A percentile compares a stretch with the other conserved stretches of the same genome.
Evolutionary conservation across 2,888 invertebrate genomes (phyloP).

Genomic region (Diarsia brunnea): DNA sequence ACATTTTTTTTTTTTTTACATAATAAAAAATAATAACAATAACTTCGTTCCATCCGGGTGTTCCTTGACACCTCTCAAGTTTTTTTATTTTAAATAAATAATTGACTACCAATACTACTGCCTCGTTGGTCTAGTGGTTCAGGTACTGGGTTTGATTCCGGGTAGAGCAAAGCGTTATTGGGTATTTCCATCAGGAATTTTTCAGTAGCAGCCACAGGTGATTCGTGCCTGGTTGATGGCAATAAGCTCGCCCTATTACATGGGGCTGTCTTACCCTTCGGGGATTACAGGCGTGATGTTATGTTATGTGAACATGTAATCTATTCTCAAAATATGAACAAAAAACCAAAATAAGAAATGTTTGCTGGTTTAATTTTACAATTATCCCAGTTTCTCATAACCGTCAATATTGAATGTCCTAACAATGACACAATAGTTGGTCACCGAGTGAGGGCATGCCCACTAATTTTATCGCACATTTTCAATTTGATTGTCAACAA

Average conservation of each 20-base stretch:
- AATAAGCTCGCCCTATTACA: too few relatives aligned
- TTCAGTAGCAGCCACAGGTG: too few relatives aligned
- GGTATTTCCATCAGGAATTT: too few relatives aligned
- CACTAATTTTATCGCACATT: conserved; percentile 70
- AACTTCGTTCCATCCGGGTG: too few relatives aligned
- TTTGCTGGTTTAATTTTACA: neutral
- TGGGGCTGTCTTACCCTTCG: neutral
- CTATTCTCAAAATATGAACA: neutral
- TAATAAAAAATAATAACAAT: too few relatives aligned
- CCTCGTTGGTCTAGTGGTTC: neutral
- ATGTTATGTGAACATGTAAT: too few relatives aligned
- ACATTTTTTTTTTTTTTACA: too few relatives aligned
- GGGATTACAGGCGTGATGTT: neutral
- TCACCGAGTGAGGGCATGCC: conserved; percentile 55
- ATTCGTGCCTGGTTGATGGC: too few relatives aligned
- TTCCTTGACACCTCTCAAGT: too few relatives aligned
- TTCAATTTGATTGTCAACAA: conserved; percentile 66
- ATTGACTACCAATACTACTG: too few relatives aligned
- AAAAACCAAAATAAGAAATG: neutral
- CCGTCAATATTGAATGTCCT: conserved; percentile 9
- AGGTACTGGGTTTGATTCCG: neutral
- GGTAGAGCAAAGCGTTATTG: too few relatives aligned
- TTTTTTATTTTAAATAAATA: too few relatives aligned
- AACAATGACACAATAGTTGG: conserved; percentile 31
- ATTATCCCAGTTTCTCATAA: neutral